Conservation (phyloP, 2,113 vertebrate genomes). For the Marmota flaviventris region DNA sequence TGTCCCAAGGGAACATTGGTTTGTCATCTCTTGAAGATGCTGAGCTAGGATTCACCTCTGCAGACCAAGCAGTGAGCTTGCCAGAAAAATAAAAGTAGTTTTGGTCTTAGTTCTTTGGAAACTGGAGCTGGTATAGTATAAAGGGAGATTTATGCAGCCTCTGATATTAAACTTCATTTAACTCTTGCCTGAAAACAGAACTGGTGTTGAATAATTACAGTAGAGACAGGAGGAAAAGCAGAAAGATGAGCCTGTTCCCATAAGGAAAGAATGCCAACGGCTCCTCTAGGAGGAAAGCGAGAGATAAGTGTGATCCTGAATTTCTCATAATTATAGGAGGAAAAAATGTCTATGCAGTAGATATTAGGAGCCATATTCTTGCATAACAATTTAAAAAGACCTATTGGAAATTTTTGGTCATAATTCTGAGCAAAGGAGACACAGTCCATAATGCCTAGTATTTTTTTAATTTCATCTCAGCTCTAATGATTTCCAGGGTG, state of each 20-base stretch:
- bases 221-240: not conserved
- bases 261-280: not conserved
- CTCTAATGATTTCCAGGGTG: slow-evolving; percentile 79
- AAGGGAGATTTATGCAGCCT: not conserved
- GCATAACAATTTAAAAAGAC: slow-evolving; percentile 19
- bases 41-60: not conserved
- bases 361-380: not conserved
- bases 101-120: not conserved
- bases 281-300: not conserved
- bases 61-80: not conserved
- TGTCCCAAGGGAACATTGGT: not conserved
- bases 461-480: slow-evolving; percentile 39
- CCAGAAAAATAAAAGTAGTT: slow-evolving; percentile 4
- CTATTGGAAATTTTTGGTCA: not conserved
- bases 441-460: not conserved
- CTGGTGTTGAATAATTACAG: not conserved
- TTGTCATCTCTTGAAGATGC: not conserved
- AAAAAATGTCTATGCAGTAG: not conserved
- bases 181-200: slow-evolving; percentile 38
- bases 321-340: not conserved
- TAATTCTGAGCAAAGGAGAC: not conserved
- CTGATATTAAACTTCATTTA: slow-evolving; percentile 6
- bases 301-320: not conserved
- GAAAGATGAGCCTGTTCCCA: slow-evolving; percentile 1
- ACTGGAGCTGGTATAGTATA: not conserved